Conservation (phyloP, 2,888 invertebrate genomes). For the Calameuta pallipes region DNA sequence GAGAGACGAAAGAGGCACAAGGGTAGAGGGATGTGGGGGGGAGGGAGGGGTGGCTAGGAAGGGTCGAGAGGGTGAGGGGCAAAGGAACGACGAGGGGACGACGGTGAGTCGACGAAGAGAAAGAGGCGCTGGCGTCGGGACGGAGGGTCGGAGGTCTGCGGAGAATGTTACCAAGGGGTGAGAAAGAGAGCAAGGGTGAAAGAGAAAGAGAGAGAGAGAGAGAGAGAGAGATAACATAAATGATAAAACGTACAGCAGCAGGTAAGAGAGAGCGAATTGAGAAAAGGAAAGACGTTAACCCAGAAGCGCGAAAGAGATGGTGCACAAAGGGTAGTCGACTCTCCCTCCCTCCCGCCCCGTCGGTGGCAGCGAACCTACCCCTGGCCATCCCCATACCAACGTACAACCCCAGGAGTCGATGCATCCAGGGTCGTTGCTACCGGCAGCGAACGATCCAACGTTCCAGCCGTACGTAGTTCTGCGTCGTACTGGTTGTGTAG, state of each 20-base stretch:
- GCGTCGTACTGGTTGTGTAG: background rate
- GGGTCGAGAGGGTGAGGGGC: constrained; percentile 41
- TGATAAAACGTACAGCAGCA: constrained; percentile 21
- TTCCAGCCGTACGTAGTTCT: constrained; percentile 38
- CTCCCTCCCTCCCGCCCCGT: background rate
- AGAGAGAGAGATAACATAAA: constrained; percentile 14
- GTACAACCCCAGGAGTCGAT: constrained; percentile 65
- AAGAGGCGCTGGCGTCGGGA: constrained; percentile 27
- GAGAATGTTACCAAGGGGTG: constrained; percentile 17
- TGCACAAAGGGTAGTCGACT: constrained; percentile 44
- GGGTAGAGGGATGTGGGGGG: constrained; percentile 2
- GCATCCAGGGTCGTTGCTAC: constrained; percentile 67
- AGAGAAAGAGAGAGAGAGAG: constrained; percentile 2
- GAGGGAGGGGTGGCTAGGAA: constrained; percentile 24
- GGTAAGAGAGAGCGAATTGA: constrained; percentile 15
- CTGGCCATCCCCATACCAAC: constrained; percentile 50
- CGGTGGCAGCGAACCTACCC: constrained; percentile 34
- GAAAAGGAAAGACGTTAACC: constrained; percentile 16
- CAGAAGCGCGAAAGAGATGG: constrained; percentile 12
- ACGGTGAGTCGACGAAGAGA: background rate
- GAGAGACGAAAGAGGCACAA: constrained; percentile 52
- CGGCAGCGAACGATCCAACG: constrained; percentile 64
- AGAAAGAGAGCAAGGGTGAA: constrained; percentile 18
- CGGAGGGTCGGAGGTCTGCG: background rate
- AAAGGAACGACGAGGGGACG: constrained; percentile 15